Percentiles rank a stretch among this genome's conserved stretches.
phyloP scores from a whole-genome alignment of 2,797 vertebrate species.

The Lithobates pipiens region DNA sequence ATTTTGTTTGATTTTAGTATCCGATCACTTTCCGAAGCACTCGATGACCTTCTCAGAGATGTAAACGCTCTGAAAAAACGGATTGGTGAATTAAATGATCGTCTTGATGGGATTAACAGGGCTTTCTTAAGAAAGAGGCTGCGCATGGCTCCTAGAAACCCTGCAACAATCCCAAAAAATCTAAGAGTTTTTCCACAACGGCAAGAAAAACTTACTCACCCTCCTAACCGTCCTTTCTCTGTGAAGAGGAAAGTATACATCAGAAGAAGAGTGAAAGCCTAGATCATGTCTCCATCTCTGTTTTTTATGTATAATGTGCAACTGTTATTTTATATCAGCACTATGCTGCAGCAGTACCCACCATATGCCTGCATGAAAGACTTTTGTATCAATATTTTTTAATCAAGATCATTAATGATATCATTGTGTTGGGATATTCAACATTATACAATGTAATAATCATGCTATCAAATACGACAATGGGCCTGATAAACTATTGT shows the following conservation, averaged over 20 bases:
- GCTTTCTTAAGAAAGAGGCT: constrained; percentile 67
- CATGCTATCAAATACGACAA: too few relatives aligned
- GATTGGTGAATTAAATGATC: constrained; percentile 85
- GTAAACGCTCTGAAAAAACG: constrained; percentile 84
- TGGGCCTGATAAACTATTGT: too few relatives aligned
- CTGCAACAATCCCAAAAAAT: neutral
- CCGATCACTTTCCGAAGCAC: constrained; percentile 84
- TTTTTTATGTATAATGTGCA: too few relatives aligned
- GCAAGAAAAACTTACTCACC: constrained; percentile 51
- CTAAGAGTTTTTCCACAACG: neutral
- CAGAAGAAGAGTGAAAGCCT: constrained; percentile 64
- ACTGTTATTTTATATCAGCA: too few relatives aligned
- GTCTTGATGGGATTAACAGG: constrained; percentile 75
- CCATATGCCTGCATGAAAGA: too few relatives aligned
- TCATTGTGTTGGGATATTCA: too few relatives aligned
- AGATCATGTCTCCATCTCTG: constrained; percentile 2
- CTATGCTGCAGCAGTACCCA: too few relatives aligned
- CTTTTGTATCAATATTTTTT: too few relatives aligned
- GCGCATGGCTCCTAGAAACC: constrained; percentile 63
- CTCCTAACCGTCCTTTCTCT: constrained; percentile 50
- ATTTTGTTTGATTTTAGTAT: constrained; percentile 77
- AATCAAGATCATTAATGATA: too few relatives aligned
- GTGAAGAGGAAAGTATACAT: constrained; percentile 65
- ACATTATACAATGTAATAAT: too few relatives aligned
- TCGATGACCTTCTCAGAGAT: constrained; percentile 89